Base-by-base conservation (phyloP, 1,140 invertebrate genomes). In the Aphelenchoides fujianensis region DNA sequence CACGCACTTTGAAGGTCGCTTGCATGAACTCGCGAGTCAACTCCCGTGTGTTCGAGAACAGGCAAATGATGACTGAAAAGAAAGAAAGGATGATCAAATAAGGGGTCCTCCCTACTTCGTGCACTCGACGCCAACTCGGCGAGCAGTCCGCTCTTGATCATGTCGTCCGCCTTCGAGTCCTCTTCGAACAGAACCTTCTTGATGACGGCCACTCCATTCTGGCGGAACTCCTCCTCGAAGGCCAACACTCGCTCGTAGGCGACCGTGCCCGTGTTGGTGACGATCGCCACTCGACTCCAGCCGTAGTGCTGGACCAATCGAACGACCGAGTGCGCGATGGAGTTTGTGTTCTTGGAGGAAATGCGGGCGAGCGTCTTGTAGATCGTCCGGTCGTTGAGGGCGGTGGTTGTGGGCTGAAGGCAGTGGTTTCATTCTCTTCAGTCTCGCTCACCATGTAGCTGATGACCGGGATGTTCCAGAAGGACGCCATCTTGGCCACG, bases 391-490 rank as follows among this genome's bases (percentile, higher is more conserved):
- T 82, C 81, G 36, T 70, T 31, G 9, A 84, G 48, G 0, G 74
- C 74, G 48, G 76, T 79, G 5, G 77, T 72, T 19, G 82, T 64
- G 30, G 82, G n/a, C n/a, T n/a, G n/a, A n/a, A n/a, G n/a, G n/a
- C n/a, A n/a, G n/a, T n/a, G n/a, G n/a, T n/a, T n/a, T n/a, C n/a
- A n/a, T n/a, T n/a, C n/a, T n/a, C n/a, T n/a, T n/a, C n/a, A n/a
- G n/a, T n/a, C n/a, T n/a, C n/a, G n/a, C n/a, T n/a, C n/a, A n/a
- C 35, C 76, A 82, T 81, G 62, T 82, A 82, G 1, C 73, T 73
- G 35, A 84, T 82, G 7, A 83, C 72, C 19, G 81, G 81, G 63
- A 82, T 79, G 64, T 82, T 84, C 81, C 81, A 82, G 57, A 82
- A 82, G 2, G 80, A 69, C 3, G 73, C 74, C 81, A 82, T 82